Evolutionary conservation across 2,888 invertebrate genomes (phyloP), one percentile per base, ranked within the genome.

Genomic region (Sarcophaga variegata): DNA sequence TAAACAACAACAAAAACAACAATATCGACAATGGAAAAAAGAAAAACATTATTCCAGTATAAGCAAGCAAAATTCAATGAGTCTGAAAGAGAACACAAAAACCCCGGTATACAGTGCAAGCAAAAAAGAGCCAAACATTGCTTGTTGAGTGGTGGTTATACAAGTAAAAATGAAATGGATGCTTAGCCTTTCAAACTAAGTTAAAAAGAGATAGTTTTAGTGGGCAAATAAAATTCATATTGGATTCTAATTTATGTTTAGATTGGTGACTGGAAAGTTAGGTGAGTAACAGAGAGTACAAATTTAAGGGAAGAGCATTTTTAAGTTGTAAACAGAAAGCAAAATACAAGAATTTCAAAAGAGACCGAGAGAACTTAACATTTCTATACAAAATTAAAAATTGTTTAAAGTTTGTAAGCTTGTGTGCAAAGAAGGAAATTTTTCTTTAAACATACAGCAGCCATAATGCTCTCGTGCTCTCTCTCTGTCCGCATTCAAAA

Each of bases 201-300:
- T 37, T 37, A 37, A 25, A 83, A 22, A 2, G 49, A 37, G 25
- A 25, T 1, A 60, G 66, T 3, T 4, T 25, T 62, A n/a, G 6
- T 8, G 45, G 62, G 12, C 54, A 54, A 27, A n/a, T 1, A 67
- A 81, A 72, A 81, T 81, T 85, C 81, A 85, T 81, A 85, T 85
- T 85, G 81, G 78, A 85, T 78, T 77, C 81, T 77, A 70, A 85
- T 78, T 77, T 80, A 66, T 80, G 60, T 66, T 84, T 76, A 37
- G 37, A n/a, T 60, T 27, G 59, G 25, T 27, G 63, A 85, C 81
- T 85, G 85, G 81, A 85, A 85, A 75, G 59, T 47, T 14, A 8
- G 60, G 4, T 62, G 80, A 76, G 59, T 59, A 64, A 27, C 6
- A 62, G 49, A 14, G 27, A 3, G 14, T 54, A 72, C 60, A 83